These are phyloP conservation scores for Lasiurus borealis DNA, from an alignment of 2,113 vertebrate genomes.

Conservation along the genomic window DNA sequence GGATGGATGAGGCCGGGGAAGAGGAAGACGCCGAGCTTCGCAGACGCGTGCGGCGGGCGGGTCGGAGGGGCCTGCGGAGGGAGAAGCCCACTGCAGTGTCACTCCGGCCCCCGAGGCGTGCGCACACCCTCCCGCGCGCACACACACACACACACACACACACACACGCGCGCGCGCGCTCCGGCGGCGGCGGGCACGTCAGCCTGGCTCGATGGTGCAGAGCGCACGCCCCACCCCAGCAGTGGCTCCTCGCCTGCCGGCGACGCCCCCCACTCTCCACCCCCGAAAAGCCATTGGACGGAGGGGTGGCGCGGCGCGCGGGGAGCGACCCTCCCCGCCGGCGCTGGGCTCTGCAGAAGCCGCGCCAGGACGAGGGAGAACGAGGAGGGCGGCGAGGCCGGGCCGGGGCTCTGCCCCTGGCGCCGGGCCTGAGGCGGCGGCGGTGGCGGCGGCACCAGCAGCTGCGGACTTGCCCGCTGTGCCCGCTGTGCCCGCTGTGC, in stretches of 20 bases:
- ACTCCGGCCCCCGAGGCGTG: conserved; percentile 76
- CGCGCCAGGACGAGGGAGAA: neutral
- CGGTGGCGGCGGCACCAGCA: neutral
- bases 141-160: neutral
- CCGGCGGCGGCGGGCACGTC: conserved; percentile 68
- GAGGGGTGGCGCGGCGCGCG: conserved; percentile 74
- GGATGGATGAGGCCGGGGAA: neutral
- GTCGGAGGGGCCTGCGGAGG: conserved; percentile 60
- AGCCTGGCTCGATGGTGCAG: neutral
- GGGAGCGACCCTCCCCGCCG: conserved; percentile 71
- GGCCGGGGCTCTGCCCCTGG: neutral
- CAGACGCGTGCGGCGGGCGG: neutral
- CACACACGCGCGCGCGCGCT: no score
- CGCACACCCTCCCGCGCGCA: conserved; percentile 41
- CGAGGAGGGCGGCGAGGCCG: neutral
- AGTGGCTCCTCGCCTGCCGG: conserved; percentile 45
- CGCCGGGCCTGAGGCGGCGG: neutral
- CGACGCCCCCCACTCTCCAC: conserved; percentile 75
- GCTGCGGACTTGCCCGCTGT: neutral
- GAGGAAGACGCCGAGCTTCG: neutral
- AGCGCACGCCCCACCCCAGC: conserved; percentile 77
- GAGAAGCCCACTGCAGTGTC: conserved; percentile 84
- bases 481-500: no score
- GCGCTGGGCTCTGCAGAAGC: conserved; percentile 78
- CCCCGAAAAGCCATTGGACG: conserved; percentile 78